Evolutionary conservation across 1,140 invertebrate genomes (phyloP).

Genomic region (Pseudomyrmex flavicornis): DNA sequence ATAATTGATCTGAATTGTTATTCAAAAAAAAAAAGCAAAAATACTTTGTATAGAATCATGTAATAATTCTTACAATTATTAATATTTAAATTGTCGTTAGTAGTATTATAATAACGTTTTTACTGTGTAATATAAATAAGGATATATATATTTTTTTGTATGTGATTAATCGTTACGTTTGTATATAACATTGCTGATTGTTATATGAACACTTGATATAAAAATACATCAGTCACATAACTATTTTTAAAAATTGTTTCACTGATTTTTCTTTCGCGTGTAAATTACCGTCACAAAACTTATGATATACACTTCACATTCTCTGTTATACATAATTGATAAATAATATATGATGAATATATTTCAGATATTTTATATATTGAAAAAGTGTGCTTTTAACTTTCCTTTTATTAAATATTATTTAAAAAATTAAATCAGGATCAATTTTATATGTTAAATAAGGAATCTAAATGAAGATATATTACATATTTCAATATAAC

Average conservation of each 20-base stretch:
- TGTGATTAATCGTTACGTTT: conserved; percentile 75
- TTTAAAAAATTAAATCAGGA: conserved; percentile 6
- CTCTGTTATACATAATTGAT: not conserved
- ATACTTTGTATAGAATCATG: conserved; percentile 53
- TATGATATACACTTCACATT: not conserved
- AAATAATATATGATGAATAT: not conserved
- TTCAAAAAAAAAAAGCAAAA: conserved; percentile 32
- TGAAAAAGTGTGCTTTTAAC: not conserved
- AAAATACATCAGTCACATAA: conserved; percentile 72
- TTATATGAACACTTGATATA: conserved; percentile 72
- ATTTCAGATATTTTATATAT: not conserved
- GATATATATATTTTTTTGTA: conserved; percentile 76
- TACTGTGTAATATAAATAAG: conserved; percentile 73
- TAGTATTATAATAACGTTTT: conserved; percentile 74
- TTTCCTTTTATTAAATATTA: conserved; percentile 1
- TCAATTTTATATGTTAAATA: too few relatives aligned
- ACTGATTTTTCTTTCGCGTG: not conserved
- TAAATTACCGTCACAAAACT: not conserved
- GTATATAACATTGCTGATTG: conserved; percentile 71
- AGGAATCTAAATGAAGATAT: not conserved
- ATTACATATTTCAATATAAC: not conserved
- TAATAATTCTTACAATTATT: conserved; percentile 33
- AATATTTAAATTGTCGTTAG: conserved; percentile 23
- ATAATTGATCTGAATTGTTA: conserved; percentile 55
- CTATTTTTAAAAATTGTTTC: conserved; percentile 71